These are phyloP conservation scores for Drosophila navojoa DNA, from an alignment of 1,140 invertebrate species.

Conservation along the genomic window DNA sequence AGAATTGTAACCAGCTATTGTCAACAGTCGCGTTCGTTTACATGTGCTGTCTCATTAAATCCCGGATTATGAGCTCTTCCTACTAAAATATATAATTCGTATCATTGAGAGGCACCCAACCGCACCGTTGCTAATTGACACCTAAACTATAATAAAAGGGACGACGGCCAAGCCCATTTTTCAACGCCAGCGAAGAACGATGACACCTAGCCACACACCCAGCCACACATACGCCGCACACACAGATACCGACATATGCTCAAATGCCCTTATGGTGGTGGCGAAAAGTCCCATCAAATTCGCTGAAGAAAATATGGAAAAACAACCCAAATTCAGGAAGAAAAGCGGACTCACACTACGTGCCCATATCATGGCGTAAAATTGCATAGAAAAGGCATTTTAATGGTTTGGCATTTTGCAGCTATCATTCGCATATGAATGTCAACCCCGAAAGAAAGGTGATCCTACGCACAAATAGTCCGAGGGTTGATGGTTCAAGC, in stretches of 20 bases:
- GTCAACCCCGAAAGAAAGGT: constrained; percentile 39
- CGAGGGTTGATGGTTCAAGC: constrained; percentile 18
- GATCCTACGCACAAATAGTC: constrained; percentile 12
- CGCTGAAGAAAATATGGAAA: constrained; percentile 41
- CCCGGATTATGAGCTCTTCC: constrained; percentile 12
- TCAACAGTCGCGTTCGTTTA: constrained; percentile 10
- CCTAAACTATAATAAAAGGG: constrained; percentile 75
- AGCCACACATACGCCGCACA: constrained; percentile 4
- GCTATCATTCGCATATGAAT: constrained; percentile 59
- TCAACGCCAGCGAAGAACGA: constrained; percentile 29
- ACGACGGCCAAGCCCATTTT: constrained; percentile 63
- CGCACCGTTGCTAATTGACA: constrained; percentile 80
- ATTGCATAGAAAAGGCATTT: constrained; percentile 63
- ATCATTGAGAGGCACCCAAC: constrained; percentile 70
- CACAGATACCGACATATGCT: constrained; percentile 36
- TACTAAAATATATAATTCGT: constrained; percentile 48
- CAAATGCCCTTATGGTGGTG: constrained; percentile 10
- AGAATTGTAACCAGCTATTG: neutral
- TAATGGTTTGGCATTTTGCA: constrained; percentile 60
- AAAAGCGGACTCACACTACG: constrained; percentile 41
- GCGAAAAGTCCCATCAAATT: constrained; percentile 46
- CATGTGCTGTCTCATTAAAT: constrained; percentile 7
- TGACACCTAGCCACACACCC: constrained; percentile 27
- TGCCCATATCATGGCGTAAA: constrained; percentile 15
- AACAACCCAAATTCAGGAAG: constrained; percentile 31